Conservation (phyloP, 1,140 invertebrate genomes). For the Steinernema khuongi region DNA sequence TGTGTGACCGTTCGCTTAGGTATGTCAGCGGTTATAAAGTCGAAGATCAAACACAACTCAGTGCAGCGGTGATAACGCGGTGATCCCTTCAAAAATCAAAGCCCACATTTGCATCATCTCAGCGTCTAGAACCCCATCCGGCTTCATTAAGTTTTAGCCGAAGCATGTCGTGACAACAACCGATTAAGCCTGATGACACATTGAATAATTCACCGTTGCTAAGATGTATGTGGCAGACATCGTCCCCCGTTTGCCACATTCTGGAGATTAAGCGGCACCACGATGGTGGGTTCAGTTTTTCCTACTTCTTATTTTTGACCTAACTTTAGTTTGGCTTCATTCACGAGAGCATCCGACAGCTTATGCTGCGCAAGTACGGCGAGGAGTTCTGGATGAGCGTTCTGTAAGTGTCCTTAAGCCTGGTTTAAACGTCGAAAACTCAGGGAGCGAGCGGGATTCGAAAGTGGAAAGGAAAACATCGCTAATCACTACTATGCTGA, state of each 20-base stretch:
- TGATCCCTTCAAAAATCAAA: background rate
- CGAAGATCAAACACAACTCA: slow-evolving; percentile 4
- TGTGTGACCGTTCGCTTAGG: background rate
- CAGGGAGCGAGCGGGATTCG: slow-evolving; percentile 33
- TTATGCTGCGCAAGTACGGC: slow-evolving; percentile 30
- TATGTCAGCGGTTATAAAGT: background rate
- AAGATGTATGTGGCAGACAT: background rate
- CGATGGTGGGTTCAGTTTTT: background rate
- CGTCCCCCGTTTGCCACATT: background rate
- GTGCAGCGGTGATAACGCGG: background rate
- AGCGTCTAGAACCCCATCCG: background rate
- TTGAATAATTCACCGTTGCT: background rate
- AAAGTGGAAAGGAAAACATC: slow-evolving; percentile 41
- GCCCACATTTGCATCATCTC: background rate
- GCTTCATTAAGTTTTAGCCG: background rate
- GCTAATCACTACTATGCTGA: slow-evolving; percentile 42
- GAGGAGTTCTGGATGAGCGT: slow-evolving; percentile 30
- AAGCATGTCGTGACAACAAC: background rate
- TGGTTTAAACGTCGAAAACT: background rate
- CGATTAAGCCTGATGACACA: background rate
- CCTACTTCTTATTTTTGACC: background rate
- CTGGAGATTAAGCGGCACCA: background rate
- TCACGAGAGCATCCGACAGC: slow-evolving; percentile 34
- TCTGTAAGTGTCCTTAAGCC: slow-evolving; percentile 21
- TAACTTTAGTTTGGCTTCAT: slow-evolving; percentile 37